A percentile compares a stretch with the other conserved stretches of the same genome.
Evolutionary conservation across 2,113 vertebrate genomes (phyloP).

Genomic region (Mus pahari): DNA sequence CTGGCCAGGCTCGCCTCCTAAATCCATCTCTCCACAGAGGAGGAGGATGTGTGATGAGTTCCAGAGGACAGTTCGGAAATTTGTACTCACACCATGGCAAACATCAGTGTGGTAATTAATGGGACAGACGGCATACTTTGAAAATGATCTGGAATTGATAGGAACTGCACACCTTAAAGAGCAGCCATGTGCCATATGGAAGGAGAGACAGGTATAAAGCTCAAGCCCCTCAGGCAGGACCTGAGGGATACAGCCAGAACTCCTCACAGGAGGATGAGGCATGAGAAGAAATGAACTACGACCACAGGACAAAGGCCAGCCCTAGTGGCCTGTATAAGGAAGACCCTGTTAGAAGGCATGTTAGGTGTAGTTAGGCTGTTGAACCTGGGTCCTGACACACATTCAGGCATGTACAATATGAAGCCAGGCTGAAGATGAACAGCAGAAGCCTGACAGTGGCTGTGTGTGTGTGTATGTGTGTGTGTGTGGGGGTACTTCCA

Average conservation of each 20-base stretch:
- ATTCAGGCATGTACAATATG: no score
- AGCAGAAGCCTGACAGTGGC: not conserved
- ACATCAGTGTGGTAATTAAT: not conserved
- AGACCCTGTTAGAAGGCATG: not conserved
- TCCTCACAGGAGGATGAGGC: not conserved
- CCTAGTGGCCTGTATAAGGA: not conserved
- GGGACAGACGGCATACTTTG: not conserved
- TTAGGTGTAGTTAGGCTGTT: not conserved
- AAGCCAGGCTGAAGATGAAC: not conserved
- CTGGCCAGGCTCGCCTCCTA: not conserved
- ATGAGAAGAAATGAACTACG: not conserved
- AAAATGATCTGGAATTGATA: not conserved
- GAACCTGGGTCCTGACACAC: not conserved
- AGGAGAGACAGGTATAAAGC: no score
- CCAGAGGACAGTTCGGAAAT: not conserved
- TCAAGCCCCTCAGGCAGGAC: not conserved
- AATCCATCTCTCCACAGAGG: not conserved
- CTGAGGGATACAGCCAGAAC: not conserved
- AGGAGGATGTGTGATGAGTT: not conserved
- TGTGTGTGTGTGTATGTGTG: no score
- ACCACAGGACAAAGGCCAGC: not conserved
- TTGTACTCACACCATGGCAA: not conserved
- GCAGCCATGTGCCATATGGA: not conserved
- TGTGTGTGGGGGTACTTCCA: no score
- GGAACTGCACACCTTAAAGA: not conserved